Base-by-base conservation (phyloP, 2,888 invertebrate species). In the Gerris lacustris region DNA sequence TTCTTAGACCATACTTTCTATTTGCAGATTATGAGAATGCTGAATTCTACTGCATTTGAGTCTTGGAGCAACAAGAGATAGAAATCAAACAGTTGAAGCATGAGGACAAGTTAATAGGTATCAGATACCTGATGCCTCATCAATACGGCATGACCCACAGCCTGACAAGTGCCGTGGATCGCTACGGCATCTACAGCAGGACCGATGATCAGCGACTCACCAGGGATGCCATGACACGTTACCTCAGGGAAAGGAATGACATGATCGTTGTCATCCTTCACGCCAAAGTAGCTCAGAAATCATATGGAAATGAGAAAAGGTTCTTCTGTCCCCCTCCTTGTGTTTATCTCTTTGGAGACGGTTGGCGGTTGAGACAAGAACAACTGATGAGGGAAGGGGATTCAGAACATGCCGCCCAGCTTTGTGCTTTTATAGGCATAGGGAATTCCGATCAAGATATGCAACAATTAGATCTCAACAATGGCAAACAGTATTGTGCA, bases 271-370 rank as follows among this genome's bases (percentile, higher is more conserved):
- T 97, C 69, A 97, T 99, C 77, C 84, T 98, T 71, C 99, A 99
- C 82, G 99, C 99, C 67, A 99, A 99, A 86, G 99, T 99, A 68
- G 99, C 99, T 47, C 99, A 99, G 82, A 99, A 99, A 80, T 98
- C 97, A 0, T 99, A 99, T 80, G 99, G 99, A 75, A 99, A 98
- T 81, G 99, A 99, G 80, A 99, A 99, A 82, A 86, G 99, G 74
- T 99, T 99, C 83, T 99, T 99, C 84, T 99, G 98, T 78, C 99
- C 99, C 0, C 99, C 99, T 0, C 99, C 99, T 0, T 99, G 98
- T 81, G 96, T 99, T 79, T 99, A 99, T 82, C 84, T 99, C 75
- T 93, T 93, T 78, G 98, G 98, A n/a, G 95, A 94, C 77, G 99
- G 98, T 15, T 99, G 99, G 99, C 87, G 95, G 79, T 86, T 94